Evolutionary conservation across 2,888 invertebrate species (phyloP).

Genomic region (Meteorus cinctellus): DNA sequence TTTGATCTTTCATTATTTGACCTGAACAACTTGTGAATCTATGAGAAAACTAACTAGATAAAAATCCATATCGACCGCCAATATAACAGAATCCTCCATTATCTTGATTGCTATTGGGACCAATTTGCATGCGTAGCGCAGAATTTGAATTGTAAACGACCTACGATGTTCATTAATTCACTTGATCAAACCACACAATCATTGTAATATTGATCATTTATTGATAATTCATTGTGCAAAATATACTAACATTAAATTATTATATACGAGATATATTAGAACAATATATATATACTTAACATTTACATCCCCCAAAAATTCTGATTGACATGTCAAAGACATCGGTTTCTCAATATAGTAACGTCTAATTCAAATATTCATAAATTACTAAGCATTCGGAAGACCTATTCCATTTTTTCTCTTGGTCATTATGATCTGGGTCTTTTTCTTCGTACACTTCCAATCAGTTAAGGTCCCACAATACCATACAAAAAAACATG

Average conservation of each 20-base stretch:
- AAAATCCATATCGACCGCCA: no score
- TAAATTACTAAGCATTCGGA: conserved; percentile 25
- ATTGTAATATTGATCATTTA: conserved; percentile 26
- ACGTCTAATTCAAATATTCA: neutral
- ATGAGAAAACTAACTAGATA: no score
- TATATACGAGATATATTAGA: conserved; percentile 11
- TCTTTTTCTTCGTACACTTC: neutral
- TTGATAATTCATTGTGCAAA: conserved; percentile 36
- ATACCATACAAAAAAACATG: conserved; percentile 20
- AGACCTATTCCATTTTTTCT: conserved; percentile 3
- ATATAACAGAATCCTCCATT: no score
- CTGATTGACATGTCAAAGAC: neutral
- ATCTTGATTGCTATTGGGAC: no score
- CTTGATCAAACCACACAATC: neutral
- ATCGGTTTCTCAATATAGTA: neutral
- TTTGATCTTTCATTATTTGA: neutral
- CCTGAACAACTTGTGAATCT: neutral
- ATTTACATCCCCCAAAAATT: neutral
- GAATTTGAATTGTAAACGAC: no score
- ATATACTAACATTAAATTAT: conserved; percentile 25
- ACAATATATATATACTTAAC: conserved; percentile 8
- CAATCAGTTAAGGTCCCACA: neutral
- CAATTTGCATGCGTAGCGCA: no score
- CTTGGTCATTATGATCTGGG: neutral
- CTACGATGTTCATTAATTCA: neutral